Conservation (phyloP, 2,888 invertebrate genomes). For the Willowsia nigromaculata region DNA sequence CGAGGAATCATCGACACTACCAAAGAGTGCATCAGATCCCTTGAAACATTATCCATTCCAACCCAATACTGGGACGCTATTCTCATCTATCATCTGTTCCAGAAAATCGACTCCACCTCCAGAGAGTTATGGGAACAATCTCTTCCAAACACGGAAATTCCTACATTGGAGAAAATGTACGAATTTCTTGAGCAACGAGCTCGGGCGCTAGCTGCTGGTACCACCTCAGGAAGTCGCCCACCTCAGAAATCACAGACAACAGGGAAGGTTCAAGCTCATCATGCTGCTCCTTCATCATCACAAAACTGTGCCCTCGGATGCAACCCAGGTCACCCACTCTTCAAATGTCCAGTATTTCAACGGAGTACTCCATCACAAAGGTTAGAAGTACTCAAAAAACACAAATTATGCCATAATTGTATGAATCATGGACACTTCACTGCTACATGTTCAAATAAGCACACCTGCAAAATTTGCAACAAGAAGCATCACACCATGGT, state of each 20-base stretch:
- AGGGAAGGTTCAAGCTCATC: background rate
- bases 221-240: background rate
- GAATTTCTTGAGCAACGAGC: slow-evolving; percentile 53
- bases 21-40: slow-evolving; percentile 59
- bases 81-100: slow-evolving; percentile 24
- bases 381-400: background rate
- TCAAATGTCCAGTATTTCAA: background rate
- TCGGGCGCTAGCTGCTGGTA: slow-evolving; percentile 33
- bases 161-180: background rate
- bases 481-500: background rate
- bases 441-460: background rate
- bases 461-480: background rate
- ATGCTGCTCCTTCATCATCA: background rate
- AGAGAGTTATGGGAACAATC: slow-evolving; percentile 57
- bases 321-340: background rate
- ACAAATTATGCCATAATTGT: background rate
- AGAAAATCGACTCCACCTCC: slow-evolving; percentile 45
- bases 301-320: background rate
- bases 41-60: slow-evolving; percentile 18
- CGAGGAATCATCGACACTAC: slow-evolving; percentile 48
- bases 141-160: slow-evolving; percentile 14
- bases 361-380: background rate
- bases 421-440: background rate
- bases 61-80: slow-evolving; percentile 32
- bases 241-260: background rate